These are phyloP conservation scores for Stictocephala bisonia DNA, from an alignment of 2,888 invertebrate genomes.

Conservation along the genomic window DNA sequence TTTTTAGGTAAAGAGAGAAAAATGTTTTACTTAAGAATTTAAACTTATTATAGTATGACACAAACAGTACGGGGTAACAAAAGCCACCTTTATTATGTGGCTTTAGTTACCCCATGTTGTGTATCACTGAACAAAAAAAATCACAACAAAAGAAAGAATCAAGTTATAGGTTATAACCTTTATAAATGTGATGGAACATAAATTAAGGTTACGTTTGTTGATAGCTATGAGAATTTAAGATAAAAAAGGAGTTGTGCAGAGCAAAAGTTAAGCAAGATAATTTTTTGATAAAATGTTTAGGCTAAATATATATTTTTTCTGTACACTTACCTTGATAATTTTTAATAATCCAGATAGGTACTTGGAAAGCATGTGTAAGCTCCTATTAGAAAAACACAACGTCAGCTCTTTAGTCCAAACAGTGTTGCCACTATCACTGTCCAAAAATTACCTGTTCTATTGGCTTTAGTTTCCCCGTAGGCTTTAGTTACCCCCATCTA, in stretches of 20 bases:
- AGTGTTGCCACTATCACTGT: conserved; percentile 34
- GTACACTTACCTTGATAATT: conserved; percentile 39
- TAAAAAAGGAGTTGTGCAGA: conserved; percentile 22
- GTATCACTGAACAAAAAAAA: conserved; percentile 11
- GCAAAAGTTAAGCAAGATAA: conserved; percentile 27
- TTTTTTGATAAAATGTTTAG: background rate
- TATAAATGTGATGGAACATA: conserved; percentile 27
- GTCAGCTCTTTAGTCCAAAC: conserved; percentile 18
- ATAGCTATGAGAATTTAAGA: conserved; percentile 2
- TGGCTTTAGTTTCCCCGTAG: too few relatives aligned
- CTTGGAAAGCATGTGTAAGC: background rate
- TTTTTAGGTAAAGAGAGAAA: background rate
- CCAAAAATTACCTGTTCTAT: conserved; percentile 21
- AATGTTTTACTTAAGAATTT: conserved; percentile 3
- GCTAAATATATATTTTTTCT: background rate
- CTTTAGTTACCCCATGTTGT: conserved; percentile 31
- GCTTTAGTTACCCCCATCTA: too few relatives aligned
- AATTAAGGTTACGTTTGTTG: conserved; percentile 34
- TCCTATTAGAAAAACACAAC: conserved; percentile 7
- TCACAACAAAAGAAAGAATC: conserved; percentile 29
- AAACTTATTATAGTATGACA: conserved; percentile 17
- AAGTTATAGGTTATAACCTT: conserved; percentile 28
- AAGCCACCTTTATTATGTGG: conserved; percentile 25
- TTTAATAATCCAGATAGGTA: conserved; percentile 12
- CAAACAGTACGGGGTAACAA: conserved; percentile 34